phyloP scores from a whole-genome alignment of 2,797 vertebrate genomes.

The Sciurus vulgaris region DNA sequence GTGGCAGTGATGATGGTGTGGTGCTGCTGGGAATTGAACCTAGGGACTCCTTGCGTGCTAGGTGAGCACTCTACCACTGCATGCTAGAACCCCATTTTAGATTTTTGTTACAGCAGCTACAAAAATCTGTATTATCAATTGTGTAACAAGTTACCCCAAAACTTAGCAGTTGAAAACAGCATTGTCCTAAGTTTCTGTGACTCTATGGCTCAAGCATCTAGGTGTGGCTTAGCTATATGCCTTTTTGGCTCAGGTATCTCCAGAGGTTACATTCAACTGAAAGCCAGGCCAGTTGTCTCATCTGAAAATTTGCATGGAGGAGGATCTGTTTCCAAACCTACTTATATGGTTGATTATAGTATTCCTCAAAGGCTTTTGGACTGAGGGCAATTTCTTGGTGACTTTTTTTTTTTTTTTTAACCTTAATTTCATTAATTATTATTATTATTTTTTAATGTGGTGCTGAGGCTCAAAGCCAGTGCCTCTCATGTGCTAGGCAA shows the following conservation, averaged over 20 bases:
- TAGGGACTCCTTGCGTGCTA: not conserved
- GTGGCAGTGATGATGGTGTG: too few relatives aligned
- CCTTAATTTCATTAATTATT: too few relatives aligned
- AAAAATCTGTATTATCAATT: slow-evolving; percentile 18
- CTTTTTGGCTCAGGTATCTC: not conserved
- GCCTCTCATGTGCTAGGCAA: too few relatives aligned
- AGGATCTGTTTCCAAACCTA: not conserved
- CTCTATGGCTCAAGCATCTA: not conserved
- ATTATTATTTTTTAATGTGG: too few relatives aligned
- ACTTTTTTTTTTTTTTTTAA: too few relatives aligned
- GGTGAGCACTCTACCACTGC: not conserved
- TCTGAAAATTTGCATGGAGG: not conserved
- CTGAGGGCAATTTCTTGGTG: not conserved
- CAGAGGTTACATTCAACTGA: not conserved
- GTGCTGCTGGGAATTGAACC: not conserved
- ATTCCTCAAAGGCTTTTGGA: not conserved
- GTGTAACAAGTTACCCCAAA: not conserved
- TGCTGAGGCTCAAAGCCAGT: too few relatives aligned
- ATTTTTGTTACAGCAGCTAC: not conserved
- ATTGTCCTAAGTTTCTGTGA: not conserved
- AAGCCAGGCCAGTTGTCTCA: not conserved
- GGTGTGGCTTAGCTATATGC: not conserved
- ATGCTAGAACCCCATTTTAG: not conserved
- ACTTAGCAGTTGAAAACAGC: not conserved
- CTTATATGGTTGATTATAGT: not conserved